Base-by-base conservation (phyloP, 2,797 vertebrate genomes). In the Remorina albescens region DNA sequence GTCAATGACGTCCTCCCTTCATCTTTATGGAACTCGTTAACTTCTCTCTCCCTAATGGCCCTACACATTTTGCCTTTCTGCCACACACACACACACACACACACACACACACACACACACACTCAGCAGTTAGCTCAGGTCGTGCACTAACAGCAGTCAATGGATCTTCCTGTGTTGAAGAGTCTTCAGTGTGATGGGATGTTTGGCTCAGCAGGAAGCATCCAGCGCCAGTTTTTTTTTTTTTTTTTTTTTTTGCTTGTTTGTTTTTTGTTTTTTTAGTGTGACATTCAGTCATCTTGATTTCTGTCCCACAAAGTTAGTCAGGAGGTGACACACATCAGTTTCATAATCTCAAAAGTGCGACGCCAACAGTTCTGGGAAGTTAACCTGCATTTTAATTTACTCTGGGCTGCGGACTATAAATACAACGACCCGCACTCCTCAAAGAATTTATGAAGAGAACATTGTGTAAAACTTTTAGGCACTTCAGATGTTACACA, bases 11-110 rank as follows among this genome's bases (percentile, higher is more conserved):
- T 86, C 65, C 71, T 76, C 71, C 80, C 77, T 80, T 74, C 79
- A 84, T 81, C 84, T 88, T 86, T 86, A 86, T 85, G 75, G 73
- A 74, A 61, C 64, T 84, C 59, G 69, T 90, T 86, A 83, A 85
- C 74, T 74, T 82, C 70, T 64, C 60, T 83, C 77, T 73, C 54
- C 69, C 67, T 82, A 86, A 89, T 85, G 86, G 83, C 64, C 78
- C 56, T 60, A 57, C 9, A 30, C 78, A 81, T 87, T 89, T 90
- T 87, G n/a, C n/a, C n/a, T n/a, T n/a, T n/a, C 26, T 59, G 39
- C 41, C 8, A 47, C 51, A 63, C 47, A 55, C 44, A 21, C n/a
- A n/a, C n/a, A 41, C 49, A 41, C 64, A 23, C 46, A 51, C 71
- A 61, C 3, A 25, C 60, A 18, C 60, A 56, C 37, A 42, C 67